A percentile compares a stretch with the other conserved stretches of the same genome.
These are phyloP conservation scores for Gymnopithys bicolor DNA, from an alignment of 2,797 vertebrate species.

Conservation along the genomic window DNA sequence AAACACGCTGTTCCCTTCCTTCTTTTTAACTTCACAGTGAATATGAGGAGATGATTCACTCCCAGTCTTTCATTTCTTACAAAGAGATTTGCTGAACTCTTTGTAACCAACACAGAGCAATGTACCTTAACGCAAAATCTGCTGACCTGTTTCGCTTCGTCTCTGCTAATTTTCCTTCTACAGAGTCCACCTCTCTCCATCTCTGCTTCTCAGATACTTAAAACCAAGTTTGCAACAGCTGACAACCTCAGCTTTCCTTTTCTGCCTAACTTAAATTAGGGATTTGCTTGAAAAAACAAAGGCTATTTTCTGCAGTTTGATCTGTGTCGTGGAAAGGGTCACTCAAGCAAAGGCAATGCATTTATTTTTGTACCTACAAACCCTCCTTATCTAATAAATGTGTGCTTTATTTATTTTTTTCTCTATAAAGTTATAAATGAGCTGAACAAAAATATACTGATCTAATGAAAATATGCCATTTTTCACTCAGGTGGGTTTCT, in stretches of 20 bases:
- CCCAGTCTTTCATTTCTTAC: background rate
- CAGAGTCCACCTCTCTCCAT: background rate
- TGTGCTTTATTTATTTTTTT: background rate
- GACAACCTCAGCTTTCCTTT: background rate
- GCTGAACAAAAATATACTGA: background rate
- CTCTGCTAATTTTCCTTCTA: background rate
- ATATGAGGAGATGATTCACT: background rate
- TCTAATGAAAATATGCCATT: background rate
- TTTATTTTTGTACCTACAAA: background rate
- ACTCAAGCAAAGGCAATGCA: background rate
- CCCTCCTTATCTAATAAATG: background rate
- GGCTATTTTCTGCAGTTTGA: background rate
- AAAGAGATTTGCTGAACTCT: conserved; percentile 29
- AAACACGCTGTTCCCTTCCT: conserved; percentile 20
- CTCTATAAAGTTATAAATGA: background rate
- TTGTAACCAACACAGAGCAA: background rate
- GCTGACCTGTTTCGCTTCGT: background rate
- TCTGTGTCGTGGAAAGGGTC: background rate
- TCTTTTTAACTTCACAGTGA: background rate
- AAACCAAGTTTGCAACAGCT: background rate
- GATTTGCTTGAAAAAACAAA: background rate
- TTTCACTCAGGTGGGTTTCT: background rate
- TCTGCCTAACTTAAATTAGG: background rate
- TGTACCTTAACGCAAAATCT: conserved; percentile 23
- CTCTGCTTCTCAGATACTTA: background rate